phyloP scores from a whole-genome alignment of 2,113 vertebrate genomes.

The Nothobranchius kuhntae region DNA sequence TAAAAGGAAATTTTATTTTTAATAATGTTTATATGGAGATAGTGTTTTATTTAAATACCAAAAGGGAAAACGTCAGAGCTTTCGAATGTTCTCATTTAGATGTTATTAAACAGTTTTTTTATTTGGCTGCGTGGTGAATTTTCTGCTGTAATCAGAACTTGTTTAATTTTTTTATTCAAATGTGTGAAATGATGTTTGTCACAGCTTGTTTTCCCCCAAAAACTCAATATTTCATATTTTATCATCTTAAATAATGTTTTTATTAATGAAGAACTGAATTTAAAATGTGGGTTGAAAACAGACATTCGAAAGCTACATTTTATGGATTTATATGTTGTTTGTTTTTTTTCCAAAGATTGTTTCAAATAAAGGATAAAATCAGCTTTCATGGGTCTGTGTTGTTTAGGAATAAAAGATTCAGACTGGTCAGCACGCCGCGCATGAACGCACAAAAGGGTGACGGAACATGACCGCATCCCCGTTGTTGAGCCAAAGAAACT shows the following conservation, averaged over 20 bases:
- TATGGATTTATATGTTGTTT: too few species aligned
- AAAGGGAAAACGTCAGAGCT: not conserved
- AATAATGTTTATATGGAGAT: not conserved
- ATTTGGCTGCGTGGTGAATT: conserved; percentile 18
- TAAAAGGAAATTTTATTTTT: not conserved
- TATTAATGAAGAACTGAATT: too few species aligned
- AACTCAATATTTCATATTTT: too few species aligned
- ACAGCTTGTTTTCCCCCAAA: too few species aligned
- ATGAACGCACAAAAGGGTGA: conserved; percentile 58
- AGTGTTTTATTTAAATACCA: not conserved
- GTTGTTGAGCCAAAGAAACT: conserved; percentile 70
- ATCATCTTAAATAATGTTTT: too few species aligned
- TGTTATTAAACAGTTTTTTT: too few species aligned
- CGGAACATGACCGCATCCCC: conserved; percentile 69
- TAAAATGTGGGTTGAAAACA: too few species aligned
- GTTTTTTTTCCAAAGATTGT: not conserved
- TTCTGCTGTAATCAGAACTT: conserved; percentile 41
- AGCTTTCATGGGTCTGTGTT: conserved; percentile 19
- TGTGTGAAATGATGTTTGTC: too few species aligned
- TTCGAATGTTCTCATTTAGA: too few species aligned
- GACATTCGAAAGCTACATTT: too few species aligned
- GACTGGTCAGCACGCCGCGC: conserved; percentile 57
- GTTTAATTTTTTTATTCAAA: not conserved
- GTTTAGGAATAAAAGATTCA: conserved; percentile 41
- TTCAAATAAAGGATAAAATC: conserved; percentile 5